Base-by-base conservation (phyloP, 1,140 invertebrate genomes). In the Argopecten irradians region DNA sequence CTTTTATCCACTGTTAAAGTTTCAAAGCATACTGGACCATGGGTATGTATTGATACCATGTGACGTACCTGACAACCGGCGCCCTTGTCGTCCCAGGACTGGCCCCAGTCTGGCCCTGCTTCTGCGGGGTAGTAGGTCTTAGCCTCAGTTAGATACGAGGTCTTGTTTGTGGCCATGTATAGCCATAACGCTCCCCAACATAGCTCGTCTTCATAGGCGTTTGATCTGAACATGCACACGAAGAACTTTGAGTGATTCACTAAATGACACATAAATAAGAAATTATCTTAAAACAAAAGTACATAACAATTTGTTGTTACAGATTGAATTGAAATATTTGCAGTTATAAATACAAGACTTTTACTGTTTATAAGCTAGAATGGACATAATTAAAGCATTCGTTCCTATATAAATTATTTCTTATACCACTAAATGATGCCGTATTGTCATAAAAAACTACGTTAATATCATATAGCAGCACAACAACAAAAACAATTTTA, bases 101-200 rank as follows among this genome's bases (percentile, higher is more conserved):
- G 96, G 16, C 93, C 92, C 88, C 91, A 93, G 13, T 91, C 91
- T 14, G 90, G 82, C n/a, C 5, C 87, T 3, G 55, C 55, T n/a
- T 16, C 89, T 13, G 86, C n/a, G 83, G 88, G 94, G 90, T 96
- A 97, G 90, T 96, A 95, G 83, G 95, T 93, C 82, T 96, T 95
- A 1, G 96, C 96, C 41, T 96, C 96, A 13, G 96, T 94, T 84
- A 97, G 92, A 90, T 97, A 97, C n/a, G 92, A 92, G 0, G 92
- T 87, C 2, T 96, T 95, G 22, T 96, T 96, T 0, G 97, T 97
- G 0, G 96, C 96, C 90, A 96, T 96, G 94, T 96, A 97, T 1
- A 97, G 93, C 97, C 97, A 97, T 3, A 95, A 93, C 0, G 96
- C 96, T 0, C 96, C 96, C 97, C 97, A 97, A 0, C 96, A 96